Conservation (phyloP, 2,888 invertebrate genomes). For the Agrochola macilenta region DNA sequence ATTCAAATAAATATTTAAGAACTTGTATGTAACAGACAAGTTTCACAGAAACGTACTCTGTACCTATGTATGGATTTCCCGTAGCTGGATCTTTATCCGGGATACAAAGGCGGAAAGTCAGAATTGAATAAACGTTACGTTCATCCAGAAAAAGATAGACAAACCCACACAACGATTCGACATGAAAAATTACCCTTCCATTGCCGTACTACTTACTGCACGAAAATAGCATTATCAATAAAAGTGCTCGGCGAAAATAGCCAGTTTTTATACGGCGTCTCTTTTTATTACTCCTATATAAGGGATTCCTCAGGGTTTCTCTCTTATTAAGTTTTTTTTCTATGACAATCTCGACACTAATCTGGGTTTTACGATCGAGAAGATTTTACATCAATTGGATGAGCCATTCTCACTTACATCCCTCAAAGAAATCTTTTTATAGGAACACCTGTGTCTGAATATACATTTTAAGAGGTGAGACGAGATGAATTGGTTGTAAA, state of each 20-base stretch:
- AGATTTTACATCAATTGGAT: conserved; percentile 38
- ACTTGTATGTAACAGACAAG: neutral
- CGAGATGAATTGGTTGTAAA: neutral
- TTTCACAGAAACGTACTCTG: neutral
- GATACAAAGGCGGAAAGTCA: neutral
- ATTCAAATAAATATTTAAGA: conserved; percentile 15
- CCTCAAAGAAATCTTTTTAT: neutral
- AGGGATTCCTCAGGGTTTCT: conserved; percentile 5
- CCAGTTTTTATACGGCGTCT: conserved; percentile 1
- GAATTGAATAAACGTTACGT: neutral
- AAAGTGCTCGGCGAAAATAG: conserved; percentile 26
- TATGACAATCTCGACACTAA: conserved; percentile 36
- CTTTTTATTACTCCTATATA: conserved; percentile 24
- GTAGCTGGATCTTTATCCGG: neutral
- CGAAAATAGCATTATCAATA: conserved; percentile 26
- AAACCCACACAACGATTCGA: conserved; percentile 5
- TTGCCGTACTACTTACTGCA: neutral
- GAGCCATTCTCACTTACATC: neutral
- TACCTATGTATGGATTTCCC: neutral
- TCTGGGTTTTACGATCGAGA: conserved; percentile 34
- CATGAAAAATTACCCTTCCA: conserved; percentile 2
- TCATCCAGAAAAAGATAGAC: too few species aligned
- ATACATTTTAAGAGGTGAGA: neutral
- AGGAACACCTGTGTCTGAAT: neutral
- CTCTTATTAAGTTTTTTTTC: conserved; percentile 27